Evolutionary conservation across 2,797 vertebrate genomes (phyloP).

Genomic region (Taenioides sp.): DNA sequence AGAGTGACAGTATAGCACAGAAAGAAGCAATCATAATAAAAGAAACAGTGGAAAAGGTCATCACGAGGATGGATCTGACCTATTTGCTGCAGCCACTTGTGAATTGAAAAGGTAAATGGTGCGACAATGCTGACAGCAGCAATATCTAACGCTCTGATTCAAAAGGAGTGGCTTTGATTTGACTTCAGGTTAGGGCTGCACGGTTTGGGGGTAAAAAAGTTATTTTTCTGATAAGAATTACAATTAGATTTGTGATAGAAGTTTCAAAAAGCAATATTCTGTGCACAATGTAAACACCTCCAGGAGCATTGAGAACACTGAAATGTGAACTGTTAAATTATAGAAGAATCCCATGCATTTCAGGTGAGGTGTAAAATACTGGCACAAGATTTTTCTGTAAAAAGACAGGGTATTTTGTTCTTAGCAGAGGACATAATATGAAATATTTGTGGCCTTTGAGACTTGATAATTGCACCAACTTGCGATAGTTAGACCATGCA

Average conservation of each 20-base stretch:
- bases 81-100: conserved; percentile 27
- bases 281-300: not conserved
- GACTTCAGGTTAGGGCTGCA: not conserved
- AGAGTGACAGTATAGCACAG: conserved; percentile 45
- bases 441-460: too few relatives aligned
- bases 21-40: conserved; percentile 17
- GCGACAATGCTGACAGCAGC: conserved; percentile 2
- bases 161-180: conserved; percentile 12
- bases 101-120: conserved; percentile 13
- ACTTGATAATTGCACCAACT: too few relatives aligned
- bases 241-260: too few relatives aligned
- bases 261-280: too few relatives aligned
- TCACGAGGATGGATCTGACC: conserved; percentile 33
- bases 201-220: too few relatives aligned
- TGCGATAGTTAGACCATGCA: too few relatives aligned
- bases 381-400: too few relatives aligned
- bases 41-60: conserved; percentile 48
- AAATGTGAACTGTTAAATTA: not conserved
- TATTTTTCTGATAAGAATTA: too few relatives aligned
- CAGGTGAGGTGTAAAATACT: too few relatives aligned
- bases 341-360: not conserved
- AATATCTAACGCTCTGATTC: conserved; percentile 17
- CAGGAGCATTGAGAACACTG: too few relatives aligned
- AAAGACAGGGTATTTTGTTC: too few relatives aligned
- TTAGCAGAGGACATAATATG: too few relatives aligned